These are phyloP conservation scores for Diplogasteroides magnus DNA, from an alignment of 1,140 invertebrate species.

Conservation along the genomic window DNA sequence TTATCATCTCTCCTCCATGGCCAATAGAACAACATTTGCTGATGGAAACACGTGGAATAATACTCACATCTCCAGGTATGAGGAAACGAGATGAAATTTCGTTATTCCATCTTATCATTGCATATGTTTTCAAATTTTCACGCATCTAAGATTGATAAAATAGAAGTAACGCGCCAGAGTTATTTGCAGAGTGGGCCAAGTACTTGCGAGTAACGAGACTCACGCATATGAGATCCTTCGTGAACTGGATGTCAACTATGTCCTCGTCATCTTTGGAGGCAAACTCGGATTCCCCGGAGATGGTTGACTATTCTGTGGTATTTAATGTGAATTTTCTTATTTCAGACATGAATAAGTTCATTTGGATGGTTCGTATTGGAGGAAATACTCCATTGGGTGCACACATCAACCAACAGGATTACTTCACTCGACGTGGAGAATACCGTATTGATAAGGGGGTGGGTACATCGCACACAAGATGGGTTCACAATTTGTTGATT, in stretches of 20 bases:
- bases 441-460: conserved; percentile 76
- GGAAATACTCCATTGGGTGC: conserved; percentile 95
- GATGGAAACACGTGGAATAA: conserved; percentile 99
- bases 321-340: background rate
- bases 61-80: conserved; percentile 84
- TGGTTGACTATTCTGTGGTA: conserved; percentile 56
- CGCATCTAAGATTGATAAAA: too few species aligned
- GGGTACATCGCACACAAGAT: background rate
- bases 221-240: conserved; percentile 73
- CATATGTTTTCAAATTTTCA: too few species aligned
- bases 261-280: conserved; percentile 90
- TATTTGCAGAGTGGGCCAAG: background rate
- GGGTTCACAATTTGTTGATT: background rate
- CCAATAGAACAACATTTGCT: conserved; percentile 82
- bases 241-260: conserved; percentile 93
- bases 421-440: conserved; percentile 91
- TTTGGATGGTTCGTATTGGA: conserved; percentile 99
- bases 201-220: background rate
- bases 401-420: conserved; percentile 85
- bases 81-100: conserved; percentile 77
- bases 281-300: conserved; percentile 95
- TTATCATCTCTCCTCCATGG: conserved; percentile 77
- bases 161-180: too few species aligned
- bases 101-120: too few species aligned
- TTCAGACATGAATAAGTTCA: conserved; percentile 89